Evolutionary conservation across 2,797 vertebrate species (phyloP), one percentile per base, ranked within the genome.

Genomic region (Gallinago nigripennis): DNA sequence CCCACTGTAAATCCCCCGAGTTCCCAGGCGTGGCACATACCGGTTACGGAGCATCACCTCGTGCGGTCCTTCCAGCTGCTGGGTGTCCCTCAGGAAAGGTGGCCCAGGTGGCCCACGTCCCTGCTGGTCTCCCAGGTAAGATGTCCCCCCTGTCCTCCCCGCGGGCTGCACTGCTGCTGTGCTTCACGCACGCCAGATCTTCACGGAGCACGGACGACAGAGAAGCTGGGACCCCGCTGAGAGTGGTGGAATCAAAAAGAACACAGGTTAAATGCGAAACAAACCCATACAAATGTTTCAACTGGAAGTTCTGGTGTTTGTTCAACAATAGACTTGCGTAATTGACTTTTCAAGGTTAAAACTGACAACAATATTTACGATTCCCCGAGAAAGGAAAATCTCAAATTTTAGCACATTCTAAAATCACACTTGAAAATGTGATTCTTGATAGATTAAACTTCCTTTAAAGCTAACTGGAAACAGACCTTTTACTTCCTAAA

Each of bases 121-220:
- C 5, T 50, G 3, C 27, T 66, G 2, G 0, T 58, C 77, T 66
- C 33, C 12, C 16, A 48, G 28, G 6, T 27, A 71, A 66, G 13
- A 50, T 28, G 10, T 30, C 11, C 1, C 3, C 33, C 33, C 13
- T 0, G 2, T 19, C 0, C 0, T 43, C 21, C 5, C 16, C 14
- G 4, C 21, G 33, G 54, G 35, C 1, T 14, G 37, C 57, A 53
- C 12, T 39, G 30, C 18, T 30, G 30, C 8, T 53, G 15, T 37
- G 39, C 6, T 56, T 79, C 35, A 25, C 45, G 4, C 15, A 87
- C 13, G 12, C 16, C 24, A n/a, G 11, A 12, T 48, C 15, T 48
- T 53, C 37, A 17, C 5, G 25, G 25, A 66, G 17, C 17, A 33
- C 28, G 41, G 65, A 87, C 61, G 24, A 57, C 27, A 60, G 24